Conservation (phyloP, 2,888 invertebrate genomes). For the Latheticus oryzae region DNA sequence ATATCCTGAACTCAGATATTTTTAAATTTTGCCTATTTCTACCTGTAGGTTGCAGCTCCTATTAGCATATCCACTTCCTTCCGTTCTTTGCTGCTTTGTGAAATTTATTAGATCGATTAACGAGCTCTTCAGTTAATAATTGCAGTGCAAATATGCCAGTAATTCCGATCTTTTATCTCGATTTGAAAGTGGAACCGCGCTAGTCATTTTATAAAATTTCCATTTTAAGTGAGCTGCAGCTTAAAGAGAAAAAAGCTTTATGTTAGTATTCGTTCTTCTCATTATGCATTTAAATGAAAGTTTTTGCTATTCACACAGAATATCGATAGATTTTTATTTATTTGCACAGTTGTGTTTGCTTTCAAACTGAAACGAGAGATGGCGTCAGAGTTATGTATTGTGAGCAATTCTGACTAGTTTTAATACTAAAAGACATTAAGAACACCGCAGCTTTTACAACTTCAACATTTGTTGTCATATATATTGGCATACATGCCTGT, state of each 20-base stretch:
- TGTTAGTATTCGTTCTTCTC: conserved; percentile 26
- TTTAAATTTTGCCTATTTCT: background rate
- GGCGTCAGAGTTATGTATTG: background rate
- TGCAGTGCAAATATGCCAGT: conserved; percentile 30
- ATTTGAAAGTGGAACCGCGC: conserved; percentile 20
- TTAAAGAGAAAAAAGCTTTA: conserved; percentile 5
- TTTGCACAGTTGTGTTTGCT: conserved; percentile 32
- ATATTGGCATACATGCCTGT: conserved; percentile 12
- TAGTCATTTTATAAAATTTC: conserved; percentile 36
- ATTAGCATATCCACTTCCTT: no score
- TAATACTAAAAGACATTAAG: conserved; percentile 11
- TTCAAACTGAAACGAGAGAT: conserved; percentile 1
- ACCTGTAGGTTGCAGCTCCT: no score
- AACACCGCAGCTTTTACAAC: conserved; percentile 11
- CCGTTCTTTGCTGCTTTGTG: background rate
- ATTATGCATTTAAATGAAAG: conserved; percentile 41
- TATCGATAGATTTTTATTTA: conserved; percentile 37
- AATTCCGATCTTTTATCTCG: conserved; percentile 23
- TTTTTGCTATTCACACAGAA: conserved; percentile 32
- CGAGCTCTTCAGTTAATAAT: conserved; percentile 23
- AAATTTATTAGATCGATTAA: conserved; percentile 25
- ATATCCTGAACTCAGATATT: no score
- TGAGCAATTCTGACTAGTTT: background rate
- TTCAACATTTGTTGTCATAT: conserved; percentile 11
- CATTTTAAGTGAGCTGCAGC: conserved; percentile 33